Conservation (phyloP, 2,113 vertebrate species). For the Ardeotis arabs region DNA sequence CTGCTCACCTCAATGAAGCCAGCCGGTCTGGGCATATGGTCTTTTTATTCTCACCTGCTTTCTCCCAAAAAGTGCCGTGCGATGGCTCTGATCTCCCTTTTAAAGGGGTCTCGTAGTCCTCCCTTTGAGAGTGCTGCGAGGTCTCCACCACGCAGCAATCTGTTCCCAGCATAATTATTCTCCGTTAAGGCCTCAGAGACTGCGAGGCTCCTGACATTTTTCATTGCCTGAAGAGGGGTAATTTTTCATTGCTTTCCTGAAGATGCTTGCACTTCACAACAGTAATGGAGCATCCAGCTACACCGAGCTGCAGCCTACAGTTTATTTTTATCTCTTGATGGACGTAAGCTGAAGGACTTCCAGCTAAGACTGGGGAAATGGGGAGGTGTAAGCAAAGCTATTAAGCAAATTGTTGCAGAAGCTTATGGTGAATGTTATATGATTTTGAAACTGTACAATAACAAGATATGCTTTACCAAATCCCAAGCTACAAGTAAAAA, state of each 20-base stretch:
- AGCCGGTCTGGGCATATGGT: background rate
- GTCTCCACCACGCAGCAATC: background rate
- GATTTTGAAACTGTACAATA: background rate
- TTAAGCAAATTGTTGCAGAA: background rate
- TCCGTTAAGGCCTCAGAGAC: background rate
- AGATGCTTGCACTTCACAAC: background rate
- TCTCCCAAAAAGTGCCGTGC: background rate
- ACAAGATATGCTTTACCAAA: background rate
- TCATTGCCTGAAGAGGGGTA: constrained; percentile 22
- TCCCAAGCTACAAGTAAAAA: background rate
- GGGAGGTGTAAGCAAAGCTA: background rate
- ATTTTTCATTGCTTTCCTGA: constrained; percentile 61
- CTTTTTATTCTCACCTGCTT: background rate
- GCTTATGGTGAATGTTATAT: background rate
- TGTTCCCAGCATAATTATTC: constrained; percentile 26
- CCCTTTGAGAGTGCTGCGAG: background rate
- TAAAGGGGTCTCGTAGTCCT: background rate
- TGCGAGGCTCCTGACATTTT: background rate
- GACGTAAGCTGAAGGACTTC: background rate
- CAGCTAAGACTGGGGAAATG: background rate
- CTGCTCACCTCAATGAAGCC: background rate
- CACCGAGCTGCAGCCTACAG: background rate
- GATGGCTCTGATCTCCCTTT: background rate
- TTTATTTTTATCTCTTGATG: constrained; percentile 34
- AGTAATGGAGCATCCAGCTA: constrained; percentile 28